Conservation (phyloP, 1,140 invertebrate species). For the Eumeta japonica region DNA sequence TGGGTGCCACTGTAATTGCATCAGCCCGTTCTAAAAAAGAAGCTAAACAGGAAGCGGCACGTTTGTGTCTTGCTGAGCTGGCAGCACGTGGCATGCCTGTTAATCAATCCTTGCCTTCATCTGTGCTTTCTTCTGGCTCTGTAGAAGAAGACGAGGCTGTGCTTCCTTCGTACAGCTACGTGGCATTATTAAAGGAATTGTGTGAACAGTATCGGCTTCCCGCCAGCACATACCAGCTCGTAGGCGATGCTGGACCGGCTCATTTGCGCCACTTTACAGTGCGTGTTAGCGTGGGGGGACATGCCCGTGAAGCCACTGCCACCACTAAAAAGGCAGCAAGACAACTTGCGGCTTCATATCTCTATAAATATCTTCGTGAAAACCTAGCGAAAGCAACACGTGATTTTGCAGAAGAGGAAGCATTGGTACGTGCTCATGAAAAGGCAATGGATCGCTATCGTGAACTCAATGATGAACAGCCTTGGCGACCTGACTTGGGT, state of each 20-base stretch:
- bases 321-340: slow-evolving; percentile 39
- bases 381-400: slow-evolving; percentile 26
- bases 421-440: slow-evolving; percentile 30
- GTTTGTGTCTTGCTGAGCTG: slow-evolving; percentile 22
- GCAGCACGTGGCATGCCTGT: slow-evolving; percentile 15
- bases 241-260: slow-evolving; percentile 39
- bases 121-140: background rate
- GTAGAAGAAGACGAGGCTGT: slow-evolving; percentile 7
- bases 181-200: slow-evolving; percentile 36
- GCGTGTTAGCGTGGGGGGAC: slow-evolving; percentile 23
- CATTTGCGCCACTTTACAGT: slow-evolving; percentile 37
- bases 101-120: slow-evolving; percentile 3
- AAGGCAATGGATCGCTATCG: slow-evolving; percentile 30
- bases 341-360: slow-evolving; percentile 34
- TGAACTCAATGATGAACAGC: slow-evolving; percentile 10
- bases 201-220: slow-evolving; percentile 34
- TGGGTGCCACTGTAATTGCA: slow-evolving; percentile 22
- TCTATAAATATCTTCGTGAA: slow-evolving; percentile 37
- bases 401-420: slow-evolving; percentile 42
- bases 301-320: slow-evolving; percentile 27
- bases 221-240: slow-evolving; percentile 23
- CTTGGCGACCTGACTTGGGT: slow-evolving; percentile 27
- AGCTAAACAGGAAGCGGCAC: slow-evolving; percentile 38
- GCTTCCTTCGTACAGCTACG: slow-evolving; percentile 21
- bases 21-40: slow-evolving; percentile 42